Evolutionary conservation across 2,888 invertebrate genomes (phyloP), one percentile per base, ranked within the genome.

Genomic region (Aspidiotus rigidus): DNA sequence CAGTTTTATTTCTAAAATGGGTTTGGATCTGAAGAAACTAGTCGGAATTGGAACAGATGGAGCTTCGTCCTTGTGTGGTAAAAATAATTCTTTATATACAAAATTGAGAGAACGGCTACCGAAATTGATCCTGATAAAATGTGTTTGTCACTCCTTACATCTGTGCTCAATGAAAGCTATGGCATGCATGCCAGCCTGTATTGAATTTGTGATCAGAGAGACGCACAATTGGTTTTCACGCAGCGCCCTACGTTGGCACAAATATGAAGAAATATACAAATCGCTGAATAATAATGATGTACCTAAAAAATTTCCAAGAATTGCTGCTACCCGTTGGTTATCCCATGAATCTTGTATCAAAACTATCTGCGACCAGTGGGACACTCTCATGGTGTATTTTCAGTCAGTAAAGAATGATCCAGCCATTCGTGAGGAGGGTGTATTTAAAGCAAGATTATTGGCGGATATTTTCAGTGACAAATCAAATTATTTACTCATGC

Each of bases 41-140:
- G 71, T 73, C 15, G 74, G 73, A 7, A 17, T 75, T 53, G 74
- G 74, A 13, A 74, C 74, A n/a, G 73, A 74, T 73, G 74, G 75
- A 7, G 74, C 71, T 0, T 73, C 54, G 11, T 74, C 73, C 69
- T 67, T 74, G 11, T 73, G 72, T 69, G 73, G 74, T 13, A 71
- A 72, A 70, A 71, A 74, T 49, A 49, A 49, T 49, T 49, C 49
- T 49, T 6, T 49, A 49, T 49, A 49, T 6, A 49, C 49, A 13
- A 49, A 49, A 6, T 49, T 49, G 49, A 49, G n/a, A n/a, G 49
- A 49, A 49, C 2, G 6, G n/a, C 2, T 49, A 2, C 49, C 49
- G 6, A 49, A 49, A 3, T 6, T 49, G n/a, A 49, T 49, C 6
- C 6, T 2, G 6, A 49, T 49, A 2, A 49, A 49, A 49, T 49